phyloP scores from a whole-genome alignment of 2,113 vertebrate species.

The Patagioenas fasciata region DNA sequence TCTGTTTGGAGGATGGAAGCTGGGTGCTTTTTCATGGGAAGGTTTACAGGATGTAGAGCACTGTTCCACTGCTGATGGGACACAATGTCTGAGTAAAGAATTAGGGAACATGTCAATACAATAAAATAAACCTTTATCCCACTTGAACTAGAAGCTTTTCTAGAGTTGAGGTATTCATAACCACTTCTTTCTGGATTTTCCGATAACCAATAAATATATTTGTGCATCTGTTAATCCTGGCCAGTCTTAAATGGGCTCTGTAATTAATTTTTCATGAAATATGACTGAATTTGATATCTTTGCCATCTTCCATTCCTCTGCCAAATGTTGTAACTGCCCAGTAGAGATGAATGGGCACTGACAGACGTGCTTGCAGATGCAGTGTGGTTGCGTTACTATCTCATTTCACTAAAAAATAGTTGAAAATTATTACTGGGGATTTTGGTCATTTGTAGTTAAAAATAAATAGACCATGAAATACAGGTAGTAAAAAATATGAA shows the following conservation, averaged over 20 bases:
- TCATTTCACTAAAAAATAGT: neutral
- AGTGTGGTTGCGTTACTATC: neutral
- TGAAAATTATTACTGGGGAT: neutral
- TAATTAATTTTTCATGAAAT: neutral
- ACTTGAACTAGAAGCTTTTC: neutral
- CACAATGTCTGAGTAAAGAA: neutral
- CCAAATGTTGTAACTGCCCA: neutral
- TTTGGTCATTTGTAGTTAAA: neutral
- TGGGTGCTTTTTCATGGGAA: neutral
- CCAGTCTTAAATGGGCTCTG: neutral
- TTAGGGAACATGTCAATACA: neutral
- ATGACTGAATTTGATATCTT: neutral
- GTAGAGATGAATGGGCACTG: neutral
- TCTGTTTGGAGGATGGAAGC: neutral
- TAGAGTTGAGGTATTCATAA: neutral
- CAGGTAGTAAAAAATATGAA: neutral
- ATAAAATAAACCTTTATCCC: neutral
- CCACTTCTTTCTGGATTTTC: neutral
- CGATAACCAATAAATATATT: neutral
- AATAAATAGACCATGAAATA: slow-evolving; percentile 23
- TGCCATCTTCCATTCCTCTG: neutral
- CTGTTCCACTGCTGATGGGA: neutral
- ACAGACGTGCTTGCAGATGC: neutral
- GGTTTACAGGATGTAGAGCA: neutral
- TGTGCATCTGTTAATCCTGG: neutral